Percentiles rank a stretch among this genome's conserved stretches.
Conservation (phyloP, 2,888 invertebrate species). For the Sepioteuthis lessoniana region DNA sequence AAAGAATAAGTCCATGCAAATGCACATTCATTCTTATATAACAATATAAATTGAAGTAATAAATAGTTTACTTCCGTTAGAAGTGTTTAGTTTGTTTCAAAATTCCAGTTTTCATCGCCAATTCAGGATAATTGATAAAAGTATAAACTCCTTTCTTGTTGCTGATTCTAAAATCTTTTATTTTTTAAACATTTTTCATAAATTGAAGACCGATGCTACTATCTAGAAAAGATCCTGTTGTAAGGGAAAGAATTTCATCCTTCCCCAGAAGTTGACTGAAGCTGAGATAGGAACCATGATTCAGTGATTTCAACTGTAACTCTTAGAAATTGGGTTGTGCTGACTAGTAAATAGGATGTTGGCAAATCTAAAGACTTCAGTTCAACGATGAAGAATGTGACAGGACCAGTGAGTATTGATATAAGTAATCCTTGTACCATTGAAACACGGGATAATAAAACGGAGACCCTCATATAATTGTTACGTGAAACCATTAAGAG, state of each 20-base stretch:
- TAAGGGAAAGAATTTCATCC: background rate
- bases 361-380: constrained; percentile 36
- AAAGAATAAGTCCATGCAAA: too few species aligned
- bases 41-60: too few species aligned
- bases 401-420: constrained; percentile 39
- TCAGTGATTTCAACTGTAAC: constrained; percentile 34
- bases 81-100: too few species aligned
- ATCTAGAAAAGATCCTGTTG: constrained; percentile 34
- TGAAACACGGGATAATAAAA: background rate
- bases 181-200: background rate
- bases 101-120: too few species aligned
- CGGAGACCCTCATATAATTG: constrained; percentile 25
- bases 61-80: too few species aligned
- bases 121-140: too few species aligned
- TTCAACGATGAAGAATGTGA: constrained; percentile 44
- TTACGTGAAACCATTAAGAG: constrained; percentile 40
- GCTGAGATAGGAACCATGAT: background rate
- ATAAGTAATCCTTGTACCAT: background rate
- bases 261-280: background rate
- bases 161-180: background rate
- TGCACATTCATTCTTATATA: too few species aligned
- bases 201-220: background rate
- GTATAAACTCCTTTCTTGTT: background rate
- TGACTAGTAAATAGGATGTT: background rate
- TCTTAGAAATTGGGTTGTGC: background rate